These are phyloP conservation scores for Adelphocoris suturalis DNA, from an alignment of 2,888 invertebrate species.

Conservation along the genomic window DNA sequence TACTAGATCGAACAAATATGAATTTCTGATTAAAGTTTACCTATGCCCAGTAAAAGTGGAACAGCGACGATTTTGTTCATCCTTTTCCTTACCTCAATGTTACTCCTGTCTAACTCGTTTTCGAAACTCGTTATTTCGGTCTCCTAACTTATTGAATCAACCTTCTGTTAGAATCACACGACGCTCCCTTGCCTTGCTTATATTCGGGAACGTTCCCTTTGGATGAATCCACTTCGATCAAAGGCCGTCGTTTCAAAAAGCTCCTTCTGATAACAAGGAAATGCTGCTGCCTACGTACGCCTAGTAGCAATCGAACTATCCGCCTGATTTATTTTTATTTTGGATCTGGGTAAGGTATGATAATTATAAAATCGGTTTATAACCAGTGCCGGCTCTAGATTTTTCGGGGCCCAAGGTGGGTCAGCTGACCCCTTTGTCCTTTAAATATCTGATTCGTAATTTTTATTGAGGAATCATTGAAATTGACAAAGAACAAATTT, in stretches of 20 bases:
- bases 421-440: too few relatives aligned
- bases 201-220: neutral
- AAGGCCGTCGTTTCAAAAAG: neutral
- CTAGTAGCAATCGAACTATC: too few relatives aligned
- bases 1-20: neutral
- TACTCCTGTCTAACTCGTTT: conserved; percentile 34
- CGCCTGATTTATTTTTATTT: too few relatives aligned
- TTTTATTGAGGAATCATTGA: too few relatives aligned
- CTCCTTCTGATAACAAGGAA: too few relatives aligned
- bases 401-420: too few relatives aligned
- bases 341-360: too few relatives aligned
- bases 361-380: too few relatives aligned
- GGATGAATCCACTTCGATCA: conserved; percentile 6
- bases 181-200: neutral
- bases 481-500: too few relatives aligned
- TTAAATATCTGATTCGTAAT: too few relatives aligned
- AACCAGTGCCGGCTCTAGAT: too few relatives aligned
- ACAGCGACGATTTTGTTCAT: neutral
- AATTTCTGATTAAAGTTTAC: neutral
- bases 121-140: conserved; percentile 42
- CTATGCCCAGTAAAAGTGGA: neutral
- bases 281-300: too few relatives aligned
- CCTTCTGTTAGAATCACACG: neutral
- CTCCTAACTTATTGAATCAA: conserved; percentile 49
- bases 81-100: neutral